Evolutionary conservation across 92 coral and sea anemone species (phyloP).

Genomic region (Muricea muricata): DNA sequence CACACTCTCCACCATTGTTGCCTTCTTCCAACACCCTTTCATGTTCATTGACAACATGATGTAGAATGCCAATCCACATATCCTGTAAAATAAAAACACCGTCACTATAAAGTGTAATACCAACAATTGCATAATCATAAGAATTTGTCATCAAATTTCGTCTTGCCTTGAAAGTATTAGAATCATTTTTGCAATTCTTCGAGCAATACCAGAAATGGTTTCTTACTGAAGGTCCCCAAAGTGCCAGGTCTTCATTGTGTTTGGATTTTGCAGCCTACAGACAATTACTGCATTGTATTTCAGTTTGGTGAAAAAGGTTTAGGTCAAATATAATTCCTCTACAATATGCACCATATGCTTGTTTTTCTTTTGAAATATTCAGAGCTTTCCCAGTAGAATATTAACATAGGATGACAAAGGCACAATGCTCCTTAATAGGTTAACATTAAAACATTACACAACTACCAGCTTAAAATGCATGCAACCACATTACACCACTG

Average conservation of each 20-base stretch:
- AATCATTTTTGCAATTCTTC: constrained; percentile 27
- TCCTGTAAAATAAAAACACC: background rate
- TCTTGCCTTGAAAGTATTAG: constrained; percentile 8
- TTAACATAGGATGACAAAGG: no score
- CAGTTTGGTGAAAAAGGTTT: no score
- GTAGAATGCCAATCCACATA: background rate
- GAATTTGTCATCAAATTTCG: background rate
- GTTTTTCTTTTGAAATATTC: background rate
- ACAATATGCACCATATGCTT: background rate
- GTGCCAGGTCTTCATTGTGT: background rate
- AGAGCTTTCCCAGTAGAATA: background rate
- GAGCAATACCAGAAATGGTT: constrained; percentile 39
- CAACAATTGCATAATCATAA: no score
- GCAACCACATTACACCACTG: no score
- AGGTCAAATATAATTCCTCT: background rate
- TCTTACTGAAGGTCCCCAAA: constrained; percentile 25
- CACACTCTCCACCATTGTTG: constrained; percentile 4
- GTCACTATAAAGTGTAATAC: background rate
- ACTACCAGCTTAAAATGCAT: no score
- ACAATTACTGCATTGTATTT: background rate
- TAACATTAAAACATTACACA: no score
- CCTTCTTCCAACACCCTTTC: constrained; percentile 48
- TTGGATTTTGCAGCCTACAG: constrained; percentile 26
- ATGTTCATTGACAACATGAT: constrained; percentile 45
- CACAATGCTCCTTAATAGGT: no score